Conservation (phyloP, 2,888 invertebrate species). For the Criorhina ranunculi region DNA sequence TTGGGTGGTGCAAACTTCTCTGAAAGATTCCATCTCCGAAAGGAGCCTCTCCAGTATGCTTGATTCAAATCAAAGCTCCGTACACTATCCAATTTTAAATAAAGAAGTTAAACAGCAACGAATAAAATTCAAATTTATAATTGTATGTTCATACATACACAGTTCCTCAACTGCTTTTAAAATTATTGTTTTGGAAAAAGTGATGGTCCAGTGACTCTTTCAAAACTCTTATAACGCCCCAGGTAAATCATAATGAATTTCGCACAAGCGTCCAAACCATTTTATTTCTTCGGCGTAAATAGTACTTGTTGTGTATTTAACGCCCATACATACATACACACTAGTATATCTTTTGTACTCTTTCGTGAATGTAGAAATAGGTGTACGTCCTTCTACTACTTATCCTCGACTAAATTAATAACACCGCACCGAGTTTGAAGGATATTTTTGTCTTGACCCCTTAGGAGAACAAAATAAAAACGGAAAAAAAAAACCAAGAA, state of each 20-base stretch:
- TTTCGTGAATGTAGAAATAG: background rate
- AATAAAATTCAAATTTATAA: too few relatives aligned
- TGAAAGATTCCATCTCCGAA: too few relatives aligned
- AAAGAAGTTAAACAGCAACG: too few relatives aligned
- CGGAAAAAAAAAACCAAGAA: conserved; percentile 22
- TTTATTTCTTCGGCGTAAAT: background rate
- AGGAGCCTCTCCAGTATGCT: too few relatives aligned
- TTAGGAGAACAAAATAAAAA: conserved; percentile 11
- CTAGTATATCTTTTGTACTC: too few relatives aligned
- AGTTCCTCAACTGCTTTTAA: too few relatives aligned
- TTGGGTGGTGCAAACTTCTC: too few relatives aligned
- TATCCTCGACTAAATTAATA: conserved; percentile 55
- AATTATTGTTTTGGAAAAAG: background rate
- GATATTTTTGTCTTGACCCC: conserved; percentile 56
- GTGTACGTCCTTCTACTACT: background rate
- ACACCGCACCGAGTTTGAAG: conserved; percentile 43
- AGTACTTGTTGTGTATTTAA: background rate
- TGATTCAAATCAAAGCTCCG: too few relatives aligned
- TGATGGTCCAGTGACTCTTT: background rate
- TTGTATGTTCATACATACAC: too few relatives aligned
- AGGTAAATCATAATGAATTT: background rate
- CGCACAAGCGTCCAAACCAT: too few relatives aligned
- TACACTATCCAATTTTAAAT: too few relatives aligned
- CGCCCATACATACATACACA: background rate
- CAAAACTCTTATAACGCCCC: background rate